These are phyloP conservation scores for Bos javanicus DNA, from an alignment of 2,113 vertebrate species.

Conservation along the genomic window DNA sequence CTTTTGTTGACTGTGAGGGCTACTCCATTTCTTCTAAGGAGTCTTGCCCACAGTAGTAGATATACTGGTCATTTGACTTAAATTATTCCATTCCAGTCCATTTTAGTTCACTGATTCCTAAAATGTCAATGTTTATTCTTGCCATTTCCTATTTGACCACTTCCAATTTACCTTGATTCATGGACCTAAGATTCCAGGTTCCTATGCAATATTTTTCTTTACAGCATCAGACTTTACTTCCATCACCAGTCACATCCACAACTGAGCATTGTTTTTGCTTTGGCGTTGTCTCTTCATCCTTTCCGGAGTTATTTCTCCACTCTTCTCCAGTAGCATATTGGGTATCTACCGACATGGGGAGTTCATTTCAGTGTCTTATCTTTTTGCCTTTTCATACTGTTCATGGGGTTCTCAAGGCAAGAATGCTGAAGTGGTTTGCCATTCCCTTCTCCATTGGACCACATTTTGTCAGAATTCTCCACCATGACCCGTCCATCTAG, in stretches of 20 bases:
- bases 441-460: background rate
- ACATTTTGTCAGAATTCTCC: background rate
- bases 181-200: background rate
- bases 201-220: background rate
- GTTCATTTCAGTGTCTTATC: background rate
- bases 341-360: background rate
- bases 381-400: background rate
- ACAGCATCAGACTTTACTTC: background rate
- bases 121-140: background rate
- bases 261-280: background rate
- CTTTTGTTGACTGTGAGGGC: background rate
- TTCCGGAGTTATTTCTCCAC: background rate
- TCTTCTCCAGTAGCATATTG: background rate
- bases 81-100: background rate
- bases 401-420: background rate
- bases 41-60: background rate
- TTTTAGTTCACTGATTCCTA: background rate
- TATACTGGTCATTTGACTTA: background rate
- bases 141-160: background rate
- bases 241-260: background rate
- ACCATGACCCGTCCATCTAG: rapidly evolving
- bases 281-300: background rate
- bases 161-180: background rate
- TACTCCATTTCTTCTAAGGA: background rate
- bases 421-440: background rate